Evolutionary conservation across 2,888 invertebrate genomes (phyloP).

Genomic region (Lithophane socia): DNA sequence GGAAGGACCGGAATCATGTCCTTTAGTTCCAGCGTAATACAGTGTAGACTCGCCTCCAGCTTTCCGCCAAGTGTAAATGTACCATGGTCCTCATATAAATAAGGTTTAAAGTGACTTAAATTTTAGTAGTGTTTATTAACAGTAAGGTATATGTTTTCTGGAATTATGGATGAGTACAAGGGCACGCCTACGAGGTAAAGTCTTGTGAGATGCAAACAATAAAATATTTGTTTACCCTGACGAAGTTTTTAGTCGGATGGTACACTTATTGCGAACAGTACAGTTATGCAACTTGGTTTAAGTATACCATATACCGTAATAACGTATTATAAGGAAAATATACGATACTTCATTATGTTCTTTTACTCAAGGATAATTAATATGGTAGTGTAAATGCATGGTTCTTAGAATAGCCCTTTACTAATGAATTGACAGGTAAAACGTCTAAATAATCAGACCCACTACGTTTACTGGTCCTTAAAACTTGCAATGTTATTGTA

Average conservation of each 20-base stretch:
- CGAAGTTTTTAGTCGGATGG: constrained; percentile 36
- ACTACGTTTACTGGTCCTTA: constrained; percentile 1
- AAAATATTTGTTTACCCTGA: constrained; percentile 64
- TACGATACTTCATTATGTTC: background rate
- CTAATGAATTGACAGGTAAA: constrained; percentile 5
- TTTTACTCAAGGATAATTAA: background rate
- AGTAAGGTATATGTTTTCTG: constrained; percentile 50
- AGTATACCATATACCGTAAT: background rate
- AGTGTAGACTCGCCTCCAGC: constrained; percentile 30
- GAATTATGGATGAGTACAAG: constrained; percentile 54
- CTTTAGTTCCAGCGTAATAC: constrained; percentile 64
- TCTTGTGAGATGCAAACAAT: constrained; percentile 58
- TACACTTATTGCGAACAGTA: constrained; percentile 19
- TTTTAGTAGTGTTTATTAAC: constrained; percentile 35
- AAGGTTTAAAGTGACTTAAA: constrained; percentile 29
- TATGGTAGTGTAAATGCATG: background rate
- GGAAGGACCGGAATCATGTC: constrained; percentile 76
- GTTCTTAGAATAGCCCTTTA: background rate
- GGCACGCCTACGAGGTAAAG: constrained; percentile 58
- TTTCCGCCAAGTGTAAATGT: constrained; percentile 33
- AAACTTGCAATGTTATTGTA: constrained; percentile 2
- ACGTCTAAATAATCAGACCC: background rate
- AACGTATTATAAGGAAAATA: constrained; percentile 37
- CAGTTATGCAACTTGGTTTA: constrained; percentile 18
- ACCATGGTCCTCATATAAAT: constrained; percentile 23